Base-by-base conservation (phyloP, 64 coral and sea anemone genomes). In the Porites lutea region DNA sequence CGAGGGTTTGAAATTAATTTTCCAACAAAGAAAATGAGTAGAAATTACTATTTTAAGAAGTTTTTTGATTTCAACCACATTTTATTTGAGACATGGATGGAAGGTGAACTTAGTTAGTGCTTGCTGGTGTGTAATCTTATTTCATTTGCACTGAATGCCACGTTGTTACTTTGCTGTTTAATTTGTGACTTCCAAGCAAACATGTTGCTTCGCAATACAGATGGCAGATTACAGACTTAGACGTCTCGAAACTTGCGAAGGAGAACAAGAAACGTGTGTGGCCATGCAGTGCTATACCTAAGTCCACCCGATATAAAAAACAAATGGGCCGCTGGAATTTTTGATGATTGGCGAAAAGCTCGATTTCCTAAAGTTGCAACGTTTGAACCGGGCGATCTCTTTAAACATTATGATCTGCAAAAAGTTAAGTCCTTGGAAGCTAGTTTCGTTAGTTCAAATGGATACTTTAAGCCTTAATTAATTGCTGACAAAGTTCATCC, bases 31-130 rank as follows among this genome's bases (percentile, higher is more conserved):
- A 73, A 73, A 73, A 73, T 73, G 1, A 73, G 70, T 73, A 73
- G 70, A 73, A 73, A 73, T 73, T 73, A 73, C 44, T 4, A 73
- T 73, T 73, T 43, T 44, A 73, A 73, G 27, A 73, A 73, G 70
- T 73, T 73, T 73, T 73, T 1, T 73, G 22, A 73, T 46, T 73
- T 73, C 70, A 73, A 73, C 6, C 45, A 73, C 45, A 44, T 73
- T 73, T 9, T 45, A 44, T 73, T 20, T 44, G 58, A 59, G 70
- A 44, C n/a, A 1, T 1, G 0, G 1, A 1, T 45, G 70, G 37
- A 44, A 73, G 27, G 23, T 73, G 70, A 46, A 73, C 70, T 27
- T 73, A 73, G 4, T 73, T 73, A 6, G 21, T 44, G 70, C 70
- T 73, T 73, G 70, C 21, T 73, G 70, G 0, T 59, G 7, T 59